A percentile compares a stretch with the other conserved stretches of the same genome.
phyloP scores from a whole-genome alignment of 2,113 vertebrate species.

The Nerophis ophidion region DNA sequence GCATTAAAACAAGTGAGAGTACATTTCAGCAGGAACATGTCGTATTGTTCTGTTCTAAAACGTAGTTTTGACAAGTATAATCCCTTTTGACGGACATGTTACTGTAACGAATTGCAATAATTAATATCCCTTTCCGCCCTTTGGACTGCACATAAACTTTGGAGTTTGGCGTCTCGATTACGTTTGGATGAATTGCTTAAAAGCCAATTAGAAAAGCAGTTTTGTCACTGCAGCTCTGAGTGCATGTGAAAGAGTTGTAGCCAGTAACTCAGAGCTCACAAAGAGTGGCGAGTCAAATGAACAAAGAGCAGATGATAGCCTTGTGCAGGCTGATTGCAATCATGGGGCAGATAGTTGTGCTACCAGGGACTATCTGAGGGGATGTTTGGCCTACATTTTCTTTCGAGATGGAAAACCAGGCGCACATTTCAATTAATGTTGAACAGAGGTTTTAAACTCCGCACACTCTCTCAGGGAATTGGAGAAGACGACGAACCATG shows the following conservation, averaged over 20 bases:
- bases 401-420: slow-evolving; percentile 36
- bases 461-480: slow-evolving; percentile 61
- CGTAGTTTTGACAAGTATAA: too few relatives aligned
- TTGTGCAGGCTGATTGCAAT: slow-evolving; percentile 38
- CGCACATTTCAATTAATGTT: slow-evolving; percentile 59
- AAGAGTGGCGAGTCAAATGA: slow-evolving; percentile 22
- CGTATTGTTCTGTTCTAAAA: too few relatives aligned
- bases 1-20: too few relatives aligned
- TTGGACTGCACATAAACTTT: neutral
- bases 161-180: too few relatives aligned
- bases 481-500: slow-evolving; percentile 39
- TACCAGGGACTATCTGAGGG: slow-evolving; percentile 15
- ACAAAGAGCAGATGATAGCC: slow-evolving; percentile 28
- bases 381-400: slow-evolving; percentile 35
- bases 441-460: slow-evolving; percentile 56
- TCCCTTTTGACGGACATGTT: too few relatives aligned
- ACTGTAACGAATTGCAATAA: neutral
- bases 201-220: slow-evolving; percentile 4
- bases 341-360: slow-evolving; percentile 30
- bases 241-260: slow-evolving; percentile 24
- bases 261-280: slow-evolving; percentile 15
- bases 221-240: slow-evolving; percentile 9
- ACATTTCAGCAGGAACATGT: too few relatives aligned
- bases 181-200: too few relatives aligned
- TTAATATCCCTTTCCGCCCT: neutral